Conservation (phyloP, 2,888 invertebrate genomes). For the Ichneumoninae sp. region DNA sequence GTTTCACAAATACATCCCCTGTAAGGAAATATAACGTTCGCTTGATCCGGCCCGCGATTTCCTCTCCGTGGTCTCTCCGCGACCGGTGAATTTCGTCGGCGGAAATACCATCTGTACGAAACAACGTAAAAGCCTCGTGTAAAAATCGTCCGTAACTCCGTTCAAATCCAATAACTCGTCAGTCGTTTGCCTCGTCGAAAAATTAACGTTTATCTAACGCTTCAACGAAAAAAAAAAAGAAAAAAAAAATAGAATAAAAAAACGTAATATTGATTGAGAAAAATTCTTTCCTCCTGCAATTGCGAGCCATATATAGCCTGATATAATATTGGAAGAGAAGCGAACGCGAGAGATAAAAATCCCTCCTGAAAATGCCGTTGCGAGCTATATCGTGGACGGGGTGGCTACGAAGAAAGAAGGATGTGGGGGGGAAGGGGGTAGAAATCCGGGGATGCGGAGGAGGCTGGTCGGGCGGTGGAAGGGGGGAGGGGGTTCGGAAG, state of each 20-base stretch:
- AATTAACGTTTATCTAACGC: background rate
- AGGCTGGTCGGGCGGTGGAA: background rate
- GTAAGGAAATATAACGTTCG: background rate
- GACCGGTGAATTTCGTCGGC: background rate
- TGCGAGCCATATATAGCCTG: conserved; percentile 18
- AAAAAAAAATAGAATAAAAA: background rate
- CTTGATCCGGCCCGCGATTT: background rate
- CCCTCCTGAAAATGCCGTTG: conserved; percentile 58
- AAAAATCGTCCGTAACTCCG: background rate
- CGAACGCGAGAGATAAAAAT: conserved; percentile 54
- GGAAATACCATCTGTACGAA: background rate
- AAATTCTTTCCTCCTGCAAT: conserved; percentile 4
- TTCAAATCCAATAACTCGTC: background rate
- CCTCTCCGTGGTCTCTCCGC: background rate
- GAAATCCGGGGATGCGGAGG: background rate
- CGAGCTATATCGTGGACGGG: conserved; percentile 28
- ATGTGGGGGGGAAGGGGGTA: conserved; percentile 41
- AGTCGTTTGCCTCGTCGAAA: background rate
- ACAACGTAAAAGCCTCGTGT: conserved; percentile 2
- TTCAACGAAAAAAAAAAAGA: conserved; percentile 1
- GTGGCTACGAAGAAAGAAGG: conserved; percentile 45
- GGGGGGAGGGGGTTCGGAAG: conserved; percentile 34
- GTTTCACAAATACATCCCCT: background rate
- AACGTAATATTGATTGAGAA: conserved; percentile 24
- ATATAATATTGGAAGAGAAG: conserved; percentile 38